These are phyloP conservation scores for Mythimna lalbum DNA, from an alignment of 2,888 invertebrate species.

Conservation along the genomic window DNA sequence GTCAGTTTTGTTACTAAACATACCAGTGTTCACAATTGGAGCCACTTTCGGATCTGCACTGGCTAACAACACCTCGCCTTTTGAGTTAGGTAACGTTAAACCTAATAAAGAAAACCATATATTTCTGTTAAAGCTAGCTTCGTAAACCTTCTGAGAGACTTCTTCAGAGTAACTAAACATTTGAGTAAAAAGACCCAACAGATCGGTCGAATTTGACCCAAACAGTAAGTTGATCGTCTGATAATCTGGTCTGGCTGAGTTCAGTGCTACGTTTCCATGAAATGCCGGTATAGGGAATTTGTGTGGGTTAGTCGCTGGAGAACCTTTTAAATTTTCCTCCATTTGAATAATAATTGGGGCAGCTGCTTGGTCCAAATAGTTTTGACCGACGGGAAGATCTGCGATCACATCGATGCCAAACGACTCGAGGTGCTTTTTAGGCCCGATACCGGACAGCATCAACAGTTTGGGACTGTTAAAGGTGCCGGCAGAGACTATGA, in stretches of 20 bases:
- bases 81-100: slow-evolving; percentile 31
- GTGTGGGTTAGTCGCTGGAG: slow-evolving; percentile 48
- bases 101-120: slow-evolving; percentile 15
- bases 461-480: slow-evolving; percentile 40
- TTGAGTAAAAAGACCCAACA: slow-evolving; percentile 72
- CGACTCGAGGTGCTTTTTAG: slow-evolving; percentile 29
- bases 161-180: slow-evolving; percentile 83
- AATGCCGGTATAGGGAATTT: slow-evolving; percentile 56
- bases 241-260: slow-evolving; percentile 61
- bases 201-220: slow-evolving; percentile 24
- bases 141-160: slow-evolving; percentile 62
- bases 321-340: slow-evolving; percentile 2
- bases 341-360: slow-evolving; percentile 27
- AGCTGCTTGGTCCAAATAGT: slow-evolving; percentile 36
- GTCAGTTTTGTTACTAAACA: slow-evolving; percentile 53
- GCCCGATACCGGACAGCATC: slow-evolving; percentile 51
- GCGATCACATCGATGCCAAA: slow-evolving; percentile 38
- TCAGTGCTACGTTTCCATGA: slow-evolving; percentile 56
- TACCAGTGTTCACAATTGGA: slow-evolving; percentile 28
- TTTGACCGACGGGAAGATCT: slow-evolving; percentile 51
- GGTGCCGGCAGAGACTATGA: slow-evolving; percentile 35
- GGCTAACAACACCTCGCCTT: slow-evolving; percentile 24
- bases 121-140: slow-evolving; percentile 49
- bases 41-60: slow-evolving; percentile 64
- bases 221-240: slow-evolving; percentile 58